Base-by-base conservation (phyloP, 1,140 invertebrate species). In the Drosophila varians region DNA sequence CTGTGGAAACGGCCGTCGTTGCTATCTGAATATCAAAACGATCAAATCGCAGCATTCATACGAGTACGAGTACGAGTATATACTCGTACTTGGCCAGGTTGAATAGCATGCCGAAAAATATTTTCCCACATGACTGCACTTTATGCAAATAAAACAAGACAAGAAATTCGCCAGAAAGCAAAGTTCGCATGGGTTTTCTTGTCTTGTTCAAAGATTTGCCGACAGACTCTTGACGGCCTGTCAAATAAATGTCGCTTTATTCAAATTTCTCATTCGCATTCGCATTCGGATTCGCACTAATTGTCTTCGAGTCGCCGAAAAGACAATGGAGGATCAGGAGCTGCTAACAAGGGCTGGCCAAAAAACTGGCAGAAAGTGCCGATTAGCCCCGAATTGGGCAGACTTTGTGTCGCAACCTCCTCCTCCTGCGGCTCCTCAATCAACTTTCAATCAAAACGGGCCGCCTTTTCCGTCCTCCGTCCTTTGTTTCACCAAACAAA, bases 201-300 rank as follows among this genome's bases (percentile, higher is more conserved):
- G 49, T 53, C 36, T 76, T 56, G 74, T 83, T 83, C 72, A 84
- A 86, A 84, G 80, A 72, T 84, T 84, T 86, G 80, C 80, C 80
- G 80, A 86, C 74, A 84, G 77, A 69, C 86, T 76, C 86, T 84
- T 80, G 79, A 86, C 86, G 86, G 76, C 46, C 77, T 89, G 84
- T 89, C 86, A 89, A 89, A 89, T 89, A 89, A 89, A 89, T 89
- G 84, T 89, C 84, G 86, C 84, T 89, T 86, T 89, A 89, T 89
- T 89, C 84, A 89, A 89, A 89, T 89, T 89, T 86, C 86, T 58
- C 74, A 57, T 86, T 76, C 82, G n/a, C n/a, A n/a, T n/a, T n/a
- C n/a, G n/a, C n/a, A n/a, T n/a, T n/a, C n/a, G n/a, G n/a, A n/a
- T n/a, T n/a, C n/a, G 75, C 80, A 86, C 80, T 86, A 86, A 86